Evolutionary conservation across 2,888 invertebrate genomes (phyloP), one percentile per base, ranked within the genome.

Genomic region (Abrostola triplasia): DNA sequence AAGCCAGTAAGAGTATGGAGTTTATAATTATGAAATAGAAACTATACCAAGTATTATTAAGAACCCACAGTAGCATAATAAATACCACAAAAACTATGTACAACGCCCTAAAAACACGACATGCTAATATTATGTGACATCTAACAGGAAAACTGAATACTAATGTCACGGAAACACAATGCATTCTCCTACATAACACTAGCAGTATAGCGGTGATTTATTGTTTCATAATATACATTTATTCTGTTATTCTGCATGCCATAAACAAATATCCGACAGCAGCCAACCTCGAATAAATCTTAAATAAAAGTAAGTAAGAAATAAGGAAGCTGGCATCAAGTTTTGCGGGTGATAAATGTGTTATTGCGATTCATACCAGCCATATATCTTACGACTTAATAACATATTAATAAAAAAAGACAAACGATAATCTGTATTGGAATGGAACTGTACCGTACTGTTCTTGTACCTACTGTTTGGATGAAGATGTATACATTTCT

Each of bases 231-330:
- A 79, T 71, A 74, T 59, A 64, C 68, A 67, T 81, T 77, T 75
- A 79, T 82, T 81, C 77, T 70, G 68, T 68, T 74, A 77, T 81
- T 69, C 76, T 59, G 70, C 76, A 72, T 59, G 66, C 82, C 75
- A 70, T 83, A 84, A 84, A 84, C 82, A 84, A 82, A 86, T 82
- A 85, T 80, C 78, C 68, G 74, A 79, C 79, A 66, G 70, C 69
- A 70, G 60, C 70, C 73, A 81, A 73, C 74, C 70, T 65, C 70
- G 66, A 77, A 86, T 85, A 86, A 85, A 85, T 86, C 82, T 80
- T 79, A 68, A 64, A 78, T 79, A 75, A 76, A 82, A 77, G 61
- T 68, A 73, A 71, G 72, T 67, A 65, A 54, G 53, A 64, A 74
- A 73, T 71, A 76, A 79, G 80, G 79, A 68, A 75, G 72, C 68